A percentile compares a stretch with the other conserved stretches of the same genome.
Conservation (phyloP, 2,113 vertebrate genomes). For the Nothocercus julius region DNA sequence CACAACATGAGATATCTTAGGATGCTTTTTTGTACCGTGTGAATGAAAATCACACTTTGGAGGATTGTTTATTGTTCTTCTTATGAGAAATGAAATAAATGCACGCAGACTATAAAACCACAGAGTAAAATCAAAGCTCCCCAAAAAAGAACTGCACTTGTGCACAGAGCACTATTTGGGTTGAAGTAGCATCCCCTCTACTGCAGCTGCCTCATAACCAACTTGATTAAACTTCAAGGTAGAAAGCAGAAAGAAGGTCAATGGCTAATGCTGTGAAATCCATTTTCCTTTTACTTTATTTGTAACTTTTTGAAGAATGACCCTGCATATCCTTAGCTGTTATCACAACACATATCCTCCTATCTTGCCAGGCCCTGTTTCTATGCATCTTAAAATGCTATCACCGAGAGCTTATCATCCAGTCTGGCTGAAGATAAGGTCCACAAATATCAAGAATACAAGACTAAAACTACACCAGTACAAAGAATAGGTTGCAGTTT, state of each 20-base stretch:
- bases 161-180: neutral
- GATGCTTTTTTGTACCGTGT: fast-evolving
- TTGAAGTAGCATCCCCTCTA: neutral
- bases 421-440: neutral
- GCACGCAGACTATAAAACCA: neutral
- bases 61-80: neutral
- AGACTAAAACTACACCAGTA: neutral
- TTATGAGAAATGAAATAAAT: conserved; percentile 19
- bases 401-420: neutral
- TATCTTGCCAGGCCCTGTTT: neutral
- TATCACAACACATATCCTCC: neutral
- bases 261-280: neutral
- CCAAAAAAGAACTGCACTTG: neutral
- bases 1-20: neutral
- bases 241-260: conserved; percentile 20
- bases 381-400: neutral
- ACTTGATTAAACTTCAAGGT: conserved; percentile 5
- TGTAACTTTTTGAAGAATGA: neutral
- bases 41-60: neutral
- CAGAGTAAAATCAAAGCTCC: conserved; percentile 3
- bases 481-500: neutral
- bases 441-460: neutral
- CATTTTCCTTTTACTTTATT: conserved; percentile 21
- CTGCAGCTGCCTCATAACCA: neutral
- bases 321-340: neutral